phyloP scores from a whole-genome alignment of 2,113 vertebrate genomes.

The cattle (Bos taurus) region ARS-UCD2.0 NC_037334.1:74772501-74773000 shows the following conservation, averaged over 20 bases:
- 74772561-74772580: background rate
- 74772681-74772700: background rate
- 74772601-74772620: background rate
- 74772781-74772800: background rate
- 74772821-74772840: background rate
- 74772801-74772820: background rate
- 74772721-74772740: background rate
- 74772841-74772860: background rate
- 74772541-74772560: background rate
- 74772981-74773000: too few species aligned
- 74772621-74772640: background rate
- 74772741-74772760: background rate
- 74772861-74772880: background rate
- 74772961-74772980: too few species aligned
- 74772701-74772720: background rate
- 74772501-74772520: background rate
- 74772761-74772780: background rate
- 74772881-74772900: background rate
- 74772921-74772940: background rate
- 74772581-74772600: background rate
- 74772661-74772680: conserved; percentile 18
- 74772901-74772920: background rate
- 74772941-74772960: too few species aligned
- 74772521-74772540: background rate
- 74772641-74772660: background rate